phyloP scores from a whole-genome alignment of 2,113 vertebrate species.

The Synodontis membranacea region DNA sequence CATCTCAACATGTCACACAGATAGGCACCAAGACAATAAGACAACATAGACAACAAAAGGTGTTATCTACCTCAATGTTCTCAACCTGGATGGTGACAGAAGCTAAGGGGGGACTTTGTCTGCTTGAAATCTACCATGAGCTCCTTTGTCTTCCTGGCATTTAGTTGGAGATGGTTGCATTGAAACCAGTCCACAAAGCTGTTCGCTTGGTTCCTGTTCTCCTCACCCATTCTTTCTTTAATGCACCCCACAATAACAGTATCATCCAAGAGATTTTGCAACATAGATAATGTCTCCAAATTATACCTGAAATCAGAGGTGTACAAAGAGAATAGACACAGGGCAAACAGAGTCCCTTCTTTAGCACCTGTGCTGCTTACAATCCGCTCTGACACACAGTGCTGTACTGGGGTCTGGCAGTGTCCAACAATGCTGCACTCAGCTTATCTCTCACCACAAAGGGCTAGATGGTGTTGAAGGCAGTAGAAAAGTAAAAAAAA shows the following conservation, averaged over 20 bases:
- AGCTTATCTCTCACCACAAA: no score
- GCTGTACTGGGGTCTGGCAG: background rate
- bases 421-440: background rate
- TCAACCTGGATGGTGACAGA: background rate
- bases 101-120: background rate
- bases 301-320: background rate
- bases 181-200: background rate
- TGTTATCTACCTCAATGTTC: background rate
- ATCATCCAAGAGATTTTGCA: background rate
- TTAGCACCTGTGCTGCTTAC: background rate
- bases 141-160: background rate
- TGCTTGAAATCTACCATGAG: background rate
- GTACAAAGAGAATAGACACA: background rate
- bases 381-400: background rate
- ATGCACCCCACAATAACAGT: background rate
- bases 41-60: no score
- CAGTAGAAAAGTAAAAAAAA: no score
- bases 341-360: background rate
- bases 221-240: background rate
- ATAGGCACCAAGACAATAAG: no score
- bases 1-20: background rate
- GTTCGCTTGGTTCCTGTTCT: background rate
- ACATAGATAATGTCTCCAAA: no score
- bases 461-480: no score
- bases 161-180: background rate